Evolutionary conservation across 2,797 vertebrate species (phyloP).

Genomic region (Sciurus vulgaris): DNA sequence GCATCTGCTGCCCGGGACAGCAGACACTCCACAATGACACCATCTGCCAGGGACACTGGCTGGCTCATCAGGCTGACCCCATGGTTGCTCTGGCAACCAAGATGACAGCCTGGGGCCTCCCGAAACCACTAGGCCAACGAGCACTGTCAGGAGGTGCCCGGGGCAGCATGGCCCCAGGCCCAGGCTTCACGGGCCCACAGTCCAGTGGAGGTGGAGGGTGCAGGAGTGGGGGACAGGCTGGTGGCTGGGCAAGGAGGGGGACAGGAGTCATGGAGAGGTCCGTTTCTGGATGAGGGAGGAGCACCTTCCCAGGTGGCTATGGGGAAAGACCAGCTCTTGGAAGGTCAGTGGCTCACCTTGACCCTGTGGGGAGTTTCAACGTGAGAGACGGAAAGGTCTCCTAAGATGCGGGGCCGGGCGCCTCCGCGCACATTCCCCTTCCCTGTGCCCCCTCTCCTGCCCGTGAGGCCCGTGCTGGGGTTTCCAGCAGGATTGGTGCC

Average conservation of each 20-base stretch:
- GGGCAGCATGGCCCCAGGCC: background rate
- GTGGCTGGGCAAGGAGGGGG: background rate
- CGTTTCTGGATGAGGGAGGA: background rate
- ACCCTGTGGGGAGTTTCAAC: background rate
- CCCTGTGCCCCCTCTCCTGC: background rate
- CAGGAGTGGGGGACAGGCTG: background rate
- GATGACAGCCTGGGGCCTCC: constrained; percentile 72
- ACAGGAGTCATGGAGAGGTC: background rate
- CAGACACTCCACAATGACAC: constrained; percentile 75
- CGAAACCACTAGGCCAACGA: background rate
- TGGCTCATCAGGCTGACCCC: constrained; percentile 65
- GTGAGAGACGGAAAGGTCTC: background rate
- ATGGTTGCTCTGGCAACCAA: constrained; percentile 83
- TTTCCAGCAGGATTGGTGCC: no score
- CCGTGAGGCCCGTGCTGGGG: background rate
- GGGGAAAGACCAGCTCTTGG: background rate
- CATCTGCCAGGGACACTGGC: constrained; percentile 82
- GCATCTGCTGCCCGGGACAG: constrained; percentile 81
- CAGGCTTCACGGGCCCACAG: background rate
- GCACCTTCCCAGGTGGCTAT: background rate
- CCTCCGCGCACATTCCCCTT: accelerated
- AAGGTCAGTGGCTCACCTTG: background rate
- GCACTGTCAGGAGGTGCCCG: background rate
- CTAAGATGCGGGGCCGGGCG: accelerated
- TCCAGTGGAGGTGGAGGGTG: background rate